Conservation (phyloP, 2,113 vertebrate species). For the Ramphastos sulfuratus region DNA sequence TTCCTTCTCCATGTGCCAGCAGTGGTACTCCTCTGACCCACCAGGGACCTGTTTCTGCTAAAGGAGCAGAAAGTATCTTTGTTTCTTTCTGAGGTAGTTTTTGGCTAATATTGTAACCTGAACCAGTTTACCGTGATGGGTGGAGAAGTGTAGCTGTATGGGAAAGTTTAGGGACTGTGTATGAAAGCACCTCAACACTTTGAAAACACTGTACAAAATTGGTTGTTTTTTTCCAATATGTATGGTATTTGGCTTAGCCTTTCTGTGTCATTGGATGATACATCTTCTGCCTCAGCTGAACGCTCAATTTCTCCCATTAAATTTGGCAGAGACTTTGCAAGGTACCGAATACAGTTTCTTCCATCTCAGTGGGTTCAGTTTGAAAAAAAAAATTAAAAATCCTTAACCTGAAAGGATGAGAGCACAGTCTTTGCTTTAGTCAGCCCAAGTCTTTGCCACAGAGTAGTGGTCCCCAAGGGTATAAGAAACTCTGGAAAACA, state of each 20-base stretch:
- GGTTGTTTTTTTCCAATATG: neutral
- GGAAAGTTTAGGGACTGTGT: neutral
- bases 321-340: neutral
- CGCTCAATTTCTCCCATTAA: neutral
- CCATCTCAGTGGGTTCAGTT: neutral
- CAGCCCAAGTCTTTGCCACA: neutral
- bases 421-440: neutral
- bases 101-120: neutral
- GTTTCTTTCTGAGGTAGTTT: neutral
- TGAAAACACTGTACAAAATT: fast-evolving
- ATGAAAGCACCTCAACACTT: neutral
- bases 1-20: neutral
- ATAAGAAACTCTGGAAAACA: neutral
- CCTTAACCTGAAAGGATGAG: neutral
- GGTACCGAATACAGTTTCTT: neutral
- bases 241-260: neutral
- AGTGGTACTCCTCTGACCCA: neutral
- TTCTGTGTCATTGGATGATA: neutral
- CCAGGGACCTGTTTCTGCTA: neutral
- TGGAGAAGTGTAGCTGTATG: fast-evolving
- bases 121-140: neutral
- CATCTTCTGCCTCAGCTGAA: neutral
- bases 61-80: neutral
- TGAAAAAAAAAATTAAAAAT: neutral
- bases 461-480: neutral